These are phyloP conservation scores for Poliocrania exsul DNA, from an alignment of 2,797 vertebrate genomes.

Conservation along the genomic window DNA sequence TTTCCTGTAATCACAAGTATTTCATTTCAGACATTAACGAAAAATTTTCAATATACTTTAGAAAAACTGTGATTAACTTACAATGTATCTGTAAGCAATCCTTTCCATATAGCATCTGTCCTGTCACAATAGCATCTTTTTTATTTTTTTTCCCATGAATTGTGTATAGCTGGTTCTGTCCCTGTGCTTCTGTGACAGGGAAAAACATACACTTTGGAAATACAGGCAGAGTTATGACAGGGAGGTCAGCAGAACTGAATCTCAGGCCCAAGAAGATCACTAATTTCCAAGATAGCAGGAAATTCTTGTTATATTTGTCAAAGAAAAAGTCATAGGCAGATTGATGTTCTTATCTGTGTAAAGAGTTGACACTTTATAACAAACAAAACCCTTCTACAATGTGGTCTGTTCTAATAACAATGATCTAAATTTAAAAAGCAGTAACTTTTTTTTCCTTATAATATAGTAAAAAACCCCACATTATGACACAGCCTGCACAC, in stretches of 20 bases:
- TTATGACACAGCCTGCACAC: background rate
- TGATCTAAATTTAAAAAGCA: background rate
- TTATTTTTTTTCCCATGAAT: background rate
- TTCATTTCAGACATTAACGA: slow-evolving; percentile 68
- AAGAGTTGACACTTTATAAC: background rate
- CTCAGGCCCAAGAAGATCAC: background rate
- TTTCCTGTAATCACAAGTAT: slow-evolving; percentile 80
- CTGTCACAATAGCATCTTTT: background rate
- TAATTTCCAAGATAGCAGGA: background rate
- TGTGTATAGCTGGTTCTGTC: background rate
- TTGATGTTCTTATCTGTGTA: background rate
- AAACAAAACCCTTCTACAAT: background rate
- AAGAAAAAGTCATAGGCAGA: background rate
- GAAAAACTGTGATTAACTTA: slow-evolving; percentile 42
- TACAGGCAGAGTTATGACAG: background rate
- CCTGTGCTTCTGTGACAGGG: background rate
- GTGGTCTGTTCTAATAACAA: background rate
- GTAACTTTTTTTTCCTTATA: background rate
- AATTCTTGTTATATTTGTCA: background rate
- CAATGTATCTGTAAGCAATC: slow-evolving; percentile 18
- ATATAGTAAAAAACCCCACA: rapidly evolving
- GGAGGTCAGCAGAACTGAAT: slow-evolving; percentile 3
- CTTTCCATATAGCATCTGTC: background rate
- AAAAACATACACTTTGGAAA: background rate
- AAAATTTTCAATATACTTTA: slow-evolving; percentile 24